These are phyloP conservation scores for Poecilia velifera DNA, from an alignment of 2,797 vertebrate genomes.

Conservation along the genomic window DNA sequence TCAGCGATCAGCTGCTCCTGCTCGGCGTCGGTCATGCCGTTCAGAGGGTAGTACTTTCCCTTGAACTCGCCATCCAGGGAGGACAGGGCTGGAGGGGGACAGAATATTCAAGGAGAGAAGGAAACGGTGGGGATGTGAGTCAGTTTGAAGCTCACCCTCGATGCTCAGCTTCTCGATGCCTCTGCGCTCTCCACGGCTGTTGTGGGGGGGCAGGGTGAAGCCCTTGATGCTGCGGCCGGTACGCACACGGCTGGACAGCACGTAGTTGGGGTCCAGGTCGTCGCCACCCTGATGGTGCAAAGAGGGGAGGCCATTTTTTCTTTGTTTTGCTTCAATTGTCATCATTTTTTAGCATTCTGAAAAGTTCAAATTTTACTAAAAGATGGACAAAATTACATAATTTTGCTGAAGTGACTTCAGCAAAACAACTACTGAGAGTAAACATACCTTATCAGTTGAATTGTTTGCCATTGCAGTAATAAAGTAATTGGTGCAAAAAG, in stretches of 20 bases:
- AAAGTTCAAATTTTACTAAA: neutral
- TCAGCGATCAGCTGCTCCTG: constrained; percentile 96
- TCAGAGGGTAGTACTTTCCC: constrained; percentile 92
- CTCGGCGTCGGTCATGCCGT: constrained; percentile 92
- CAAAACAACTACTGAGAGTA: neutral
- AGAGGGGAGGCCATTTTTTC: neutral
- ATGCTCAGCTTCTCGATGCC: constrained; percentile 90
- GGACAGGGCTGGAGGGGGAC: constrained; percentile 81
- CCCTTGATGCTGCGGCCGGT: constrained; percentile 96
- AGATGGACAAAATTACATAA: neutral
- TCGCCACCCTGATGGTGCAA: constrained; percentile 87
- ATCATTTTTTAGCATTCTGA: neutral
- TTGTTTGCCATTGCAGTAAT: neutral
- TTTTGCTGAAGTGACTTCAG: neutral
- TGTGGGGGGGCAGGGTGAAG: constrained; percentile 95
- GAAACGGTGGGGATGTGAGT: neutral
- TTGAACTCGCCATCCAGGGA: constrained; percentile 93
- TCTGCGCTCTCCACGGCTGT: constrained; percentile 95
- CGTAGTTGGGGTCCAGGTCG: constrained; percentile 95
- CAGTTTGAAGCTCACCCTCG: constrained; percentile 82
- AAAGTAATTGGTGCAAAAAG: neutral
- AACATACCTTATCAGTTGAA: neutral
- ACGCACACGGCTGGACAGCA: constrained; percentile 95
- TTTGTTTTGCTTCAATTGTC: neutral
- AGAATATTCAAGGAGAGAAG: too few relatives aligned